phyloP scores from a whole-genome alignment of 2,797 vertebrate genomes.

The Ciconia nigra region DNA sequence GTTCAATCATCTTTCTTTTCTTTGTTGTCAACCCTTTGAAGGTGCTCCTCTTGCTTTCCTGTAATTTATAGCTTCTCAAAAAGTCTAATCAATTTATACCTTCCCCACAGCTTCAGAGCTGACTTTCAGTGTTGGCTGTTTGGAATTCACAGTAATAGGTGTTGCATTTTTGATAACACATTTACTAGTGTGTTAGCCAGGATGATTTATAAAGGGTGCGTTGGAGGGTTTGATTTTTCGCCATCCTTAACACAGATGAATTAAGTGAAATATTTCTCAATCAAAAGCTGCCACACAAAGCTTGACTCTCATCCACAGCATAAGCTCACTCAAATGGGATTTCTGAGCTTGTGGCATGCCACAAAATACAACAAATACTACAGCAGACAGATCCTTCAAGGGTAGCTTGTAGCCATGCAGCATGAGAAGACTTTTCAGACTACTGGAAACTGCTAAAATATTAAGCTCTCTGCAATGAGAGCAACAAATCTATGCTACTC shows the following conservation, averaged over 20 bases:
- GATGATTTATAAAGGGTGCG: constrained; percentile 12
- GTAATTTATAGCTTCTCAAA: constrained; percentile 55
- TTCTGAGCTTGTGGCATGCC: neutral
- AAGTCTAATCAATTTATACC: constrained; percentile 45
- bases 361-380: neutral
- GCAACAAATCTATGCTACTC: neutral
- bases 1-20: constrained; percentile 45
- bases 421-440: neutral
- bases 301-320: neutral
- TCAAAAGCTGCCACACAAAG: constrained; percentile 5
- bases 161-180: constrained; percentile 51
- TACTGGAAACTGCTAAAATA: neutral
- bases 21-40: constrained; percentile 52
- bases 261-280: constrained; percentile 58
- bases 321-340: neutral
- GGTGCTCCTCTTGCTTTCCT: constrained; percentile 4
- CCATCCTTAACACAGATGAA: constrained; percentile 52
- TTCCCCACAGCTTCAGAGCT: constrained; percentile 24
- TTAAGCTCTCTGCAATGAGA: neutral
- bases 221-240: constrained; percentile 47
- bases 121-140: constrained; percentile 26
- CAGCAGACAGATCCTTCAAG: neutral
- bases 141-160: constrained; percentile 48
- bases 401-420: neutral
- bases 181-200: constrained; percentile 40